Conservation (phyloP, 2,797 vertebrate genomes). For the Mastacembelus armatus region DNA sequence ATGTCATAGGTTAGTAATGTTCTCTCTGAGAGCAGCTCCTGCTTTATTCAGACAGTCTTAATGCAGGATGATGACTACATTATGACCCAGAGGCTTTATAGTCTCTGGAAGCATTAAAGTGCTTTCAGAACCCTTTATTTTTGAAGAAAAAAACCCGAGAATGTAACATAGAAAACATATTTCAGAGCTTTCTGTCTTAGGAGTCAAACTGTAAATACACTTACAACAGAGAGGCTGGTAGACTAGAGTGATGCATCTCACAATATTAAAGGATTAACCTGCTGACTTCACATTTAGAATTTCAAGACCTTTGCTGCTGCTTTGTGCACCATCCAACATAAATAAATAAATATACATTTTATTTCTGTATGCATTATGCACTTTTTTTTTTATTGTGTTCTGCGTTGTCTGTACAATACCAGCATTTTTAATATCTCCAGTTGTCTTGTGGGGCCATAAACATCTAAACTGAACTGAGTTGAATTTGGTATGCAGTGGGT, state of each 20-base stretch:
- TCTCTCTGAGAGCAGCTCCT: conserved; percentile 4
- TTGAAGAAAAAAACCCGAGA: background rate
- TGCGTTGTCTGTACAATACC: background rate
- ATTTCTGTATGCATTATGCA: background rate
- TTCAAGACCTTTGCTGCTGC: conserved; percentile 9
- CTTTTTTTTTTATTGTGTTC: background rate
- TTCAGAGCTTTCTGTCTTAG: background rate
- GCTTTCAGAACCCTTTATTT: background rate
- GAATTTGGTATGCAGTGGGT: background rate
- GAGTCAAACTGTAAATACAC: background rate
- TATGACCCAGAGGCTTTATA: conserved; percentile 5
- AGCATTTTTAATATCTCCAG: background rate
- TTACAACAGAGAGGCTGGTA: too few relatives aligned
- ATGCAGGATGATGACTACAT: conserved; percentile 20
- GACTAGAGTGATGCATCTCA: background rate
- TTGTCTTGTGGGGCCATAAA: background rate
- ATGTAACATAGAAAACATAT: background rate
- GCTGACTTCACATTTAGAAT: background rate
- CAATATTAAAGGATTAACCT: background rate
- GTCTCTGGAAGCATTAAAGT: conserved; percentile 1
- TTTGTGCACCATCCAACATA: conserved; percentile 2
- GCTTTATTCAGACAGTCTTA: conserved; percentile 23
- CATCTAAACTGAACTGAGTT: background rate
- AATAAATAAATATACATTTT: background rate
- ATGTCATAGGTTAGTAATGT: conserved; percentile 36